These are phyloP conservation scores for Drosophila paranaensis DNA, from an alignment of 2,888 invertebrate genomes.

Conservation along the genomic window DNA sequence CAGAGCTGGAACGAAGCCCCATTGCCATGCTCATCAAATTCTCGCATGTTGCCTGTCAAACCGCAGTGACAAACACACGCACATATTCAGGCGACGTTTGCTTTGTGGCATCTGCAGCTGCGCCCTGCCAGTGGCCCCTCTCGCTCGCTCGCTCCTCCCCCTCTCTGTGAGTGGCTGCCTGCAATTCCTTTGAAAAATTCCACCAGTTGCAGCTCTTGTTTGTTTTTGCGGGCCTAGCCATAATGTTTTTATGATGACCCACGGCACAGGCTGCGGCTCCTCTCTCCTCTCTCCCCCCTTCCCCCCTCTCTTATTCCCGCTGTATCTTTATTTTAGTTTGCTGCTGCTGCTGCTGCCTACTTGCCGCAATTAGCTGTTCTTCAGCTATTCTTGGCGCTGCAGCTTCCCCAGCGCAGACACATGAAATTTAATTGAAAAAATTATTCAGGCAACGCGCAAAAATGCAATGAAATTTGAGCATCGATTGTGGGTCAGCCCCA, in stretches of 20 bases:
- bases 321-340: constrained; percentile 62
- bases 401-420: constrained; percentile 54
- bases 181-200: constrained; percentile 78
- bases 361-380: constrained; percentile 73
- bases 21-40: constrained; percentile 83
- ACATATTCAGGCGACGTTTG: constrained; percentile 34
- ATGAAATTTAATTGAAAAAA: constrained; percentile 72
- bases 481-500: constrained; percentile 73
- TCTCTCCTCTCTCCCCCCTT: background rate
- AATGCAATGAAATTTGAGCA: constrained; percentile 78
- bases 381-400: constrained; percentile 62
- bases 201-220: constrained; percentile 73
- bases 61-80: constrained; percentile 77
- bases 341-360: constrained; percentile 24
- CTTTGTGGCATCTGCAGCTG: constrained; percentile 67
- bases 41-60: constrained; percentile 84
- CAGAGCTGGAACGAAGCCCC: constrained; percentile 15
- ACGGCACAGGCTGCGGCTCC: constrained; percentile 43
- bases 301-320: constrained; percentile 39
- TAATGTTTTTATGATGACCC: constrained; percentile 81
- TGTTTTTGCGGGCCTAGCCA: constrained; percentile 62
- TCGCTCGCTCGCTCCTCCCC: background rate
- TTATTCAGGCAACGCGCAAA: constrained; percentile 44
- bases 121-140: constrained; percentile 18
- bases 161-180: constrained; percentile 37